A percentile compares a stretch with the other conserved stretches of the same genome.
Conservation (phyloP, 30 jellyfish, hydroid and myxozoan species). For the Mastigias papua region DNA sequence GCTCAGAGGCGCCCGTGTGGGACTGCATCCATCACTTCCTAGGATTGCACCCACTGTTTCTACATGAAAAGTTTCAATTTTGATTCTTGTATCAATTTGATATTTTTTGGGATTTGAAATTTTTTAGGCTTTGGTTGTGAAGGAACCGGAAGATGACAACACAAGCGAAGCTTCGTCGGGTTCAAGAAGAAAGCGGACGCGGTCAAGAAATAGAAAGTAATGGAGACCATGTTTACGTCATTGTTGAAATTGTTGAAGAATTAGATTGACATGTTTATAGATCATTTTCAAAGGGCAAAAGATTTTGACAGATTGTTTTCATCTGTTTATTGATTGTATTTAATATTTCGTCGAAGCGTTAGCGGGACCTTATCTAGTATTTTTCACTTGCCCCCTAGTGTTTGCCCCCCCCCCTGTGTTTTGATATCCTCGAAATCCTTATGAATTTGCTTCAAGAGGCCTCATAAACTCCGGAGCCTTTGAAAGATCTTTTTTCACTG, state of each 20-base stretch:
- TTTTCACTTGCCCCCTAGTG: background rate
- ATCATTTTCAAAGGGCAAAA: background rate
- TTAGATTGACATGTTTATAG: background rate
- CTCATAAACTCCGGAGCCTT: too few species aligned
- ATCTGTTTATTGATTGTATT: background rate
- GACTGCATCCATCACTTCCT: too few species aligned
- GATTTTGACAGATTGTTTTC: background rate
- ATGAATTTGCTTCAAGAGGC: too few species aligned
- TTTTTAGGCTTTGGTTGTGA: constrained; percentile 10
- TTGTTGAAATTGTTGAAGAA: background rate
- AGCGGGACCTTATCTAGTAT: background rate
- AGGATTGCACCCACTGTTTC: too few species aligned
- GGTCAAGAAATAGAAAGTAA: constrained; percentile 39
- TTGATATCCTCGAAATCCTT: too few species aligned
- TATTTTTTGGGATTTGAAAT: too few species aligned
- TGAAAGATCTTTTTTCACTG: too few species aligned
- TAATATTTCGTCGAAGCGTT: background rate
- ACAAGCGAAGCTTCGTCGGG: constrained; percentile 56
- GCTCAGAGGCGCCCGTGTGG: too few species aligned
- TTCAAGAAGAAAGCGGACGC: constrained; percentile 38
- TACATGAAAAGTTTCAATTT: too few species aligned
- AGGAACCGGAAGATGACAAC: constrained; percentile 38
- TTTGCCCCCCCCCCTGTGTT: too few species aligned
- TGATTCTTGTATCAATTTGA: too few species aligned
- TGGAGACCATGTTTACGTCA: background rate